Percentiles rank a stretch among this genome's conserved stretches.
Evolutionary conservation across 1,140 invertebrate species (phyloP).

Genomic region (Hirudo medicinalis): DNA sequence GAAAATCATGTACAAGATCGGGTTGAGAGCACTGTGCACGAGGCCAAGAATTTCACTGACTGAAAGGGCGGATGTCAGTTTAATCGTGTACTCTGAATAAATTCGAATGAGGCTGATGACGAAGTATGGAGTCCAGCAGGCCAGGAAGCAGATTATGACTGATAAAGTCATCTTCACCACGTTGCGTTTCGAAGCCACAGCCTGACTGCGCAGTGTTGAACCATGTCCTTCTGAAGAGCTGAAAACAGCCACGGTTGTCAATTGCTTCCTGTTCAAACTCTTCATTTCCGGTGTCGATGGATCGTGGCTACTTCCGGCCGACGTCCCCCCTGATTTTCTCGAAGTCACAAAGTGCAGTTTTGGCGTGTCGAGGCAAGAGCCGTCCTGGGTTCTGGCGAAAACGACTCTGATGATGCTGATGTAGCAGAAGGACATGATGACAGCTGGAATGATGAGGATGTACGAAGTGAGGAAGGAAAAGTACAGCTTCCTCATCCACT

Average conservation of each 20-base stretch:
- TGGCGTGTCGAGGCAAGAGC: not conserved
- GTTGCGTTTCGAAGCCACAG: slow-evolving; percentile 32
- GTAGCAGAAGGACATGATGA: slow-evolving; percentile 36
- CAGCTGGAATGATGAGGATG: slow-evolving; percentile 31
- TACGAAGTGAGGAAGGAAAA: slow-evolving; percentile 32
- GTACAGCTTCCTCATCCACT: slow-evolving; percentile 36
- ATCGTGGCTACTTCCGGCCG: slow-evolving; percentile 5
- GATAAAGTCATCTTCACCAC: slow-evolving; percentile 41
- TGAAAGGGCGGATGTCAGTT: slow-evolving; percentile 23
- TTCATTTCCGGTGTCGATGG: not conserved
- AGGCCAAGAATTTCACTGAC: slow-evolving; percentile 31
- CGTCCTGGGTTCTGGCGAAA: slow-evolving; percentile 25
- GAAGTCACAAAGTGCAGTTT: slow-evolving; percentile 17
- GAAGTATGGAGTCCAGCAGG: slow-evolving; percentile 43
- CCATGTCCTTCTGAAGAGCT: slow-evolving; percentile 9
- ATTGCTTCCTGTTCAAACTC: not conserved
- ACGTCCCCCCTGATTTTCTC: not conserved
- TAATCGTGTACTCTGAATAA: slow-evolving; percentile 30
- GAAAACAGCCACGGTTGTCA: not conserved
- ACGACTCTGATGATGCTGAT: slow-evolving; percentile 32
- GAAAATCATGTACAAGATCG: slow-evolving; percentile 34
- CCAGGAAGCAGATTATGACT: slow-evolving; percentile 41
- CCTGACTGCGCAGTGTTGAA: slow-evolving; percentile 29
- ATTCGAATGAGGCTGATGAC: slow-evolving; percentile 32
- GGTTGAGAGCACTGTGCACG: slow-evolving; percentile 33